Conservation (phyloP, 2,888 invertebrate genomes). For the Epicampocera succincta region DNA sequence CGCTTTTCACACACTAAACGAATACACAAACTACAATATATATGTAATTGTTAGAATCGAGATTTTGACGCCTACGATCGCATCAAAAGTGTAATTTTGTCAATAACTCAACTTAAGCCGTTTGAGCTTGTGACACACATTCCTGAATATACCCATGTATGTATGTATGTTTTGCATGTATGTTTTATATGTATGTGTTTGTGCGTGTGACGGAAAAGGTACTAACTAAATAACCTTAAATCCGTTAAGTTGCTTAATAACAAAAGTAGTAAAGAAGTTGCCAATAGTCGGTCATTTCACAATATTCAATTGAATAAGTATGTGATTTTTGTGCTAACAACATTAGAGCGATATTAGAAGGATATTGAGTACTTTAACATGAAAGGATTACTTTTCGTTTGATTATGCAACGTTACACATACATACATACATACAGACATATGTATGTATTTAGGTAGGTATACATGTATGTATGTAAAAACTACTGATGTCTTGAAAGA, state of each 20-base stretch:
- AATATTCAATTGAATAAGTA: slow-evolving; percentile 18
- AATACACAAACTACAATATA: too few relatives aligned
- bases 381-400: slow-evolving; percentile 61
- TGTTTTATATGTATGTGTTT: too few relatives aligned
- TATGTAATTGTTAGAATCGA: too few relatives aligned
- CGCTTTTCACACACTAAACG: too few relatives aligned
- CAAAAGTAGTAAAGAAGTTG: slow-evolving; percentile 33
- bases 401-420: slow-evolving; percentile 66
- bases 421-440: too few relatives aligned
- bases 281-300: slow-evolving; percentile 55
- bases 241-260: slow-evolving; percentile 26
- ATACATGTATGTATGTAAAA: background rate
- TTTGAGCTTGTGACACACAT: too few relatives aligned
- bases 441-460: too few relatives aligned
- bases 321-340: slow-evolving; percentile 45
- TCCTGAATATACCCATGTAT: background rate
- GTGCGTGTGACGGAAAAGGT: background rate
- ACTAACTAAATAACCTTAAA: slow-evolving; percentile 40
- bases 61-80: too few relatives aligned
- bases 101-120: too few relatives aligned
- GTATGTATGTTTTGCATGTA: background rate
- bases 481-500: slow-evolving; percentile 1
- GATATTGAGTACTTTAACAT: slow-evolving; percentile 48
- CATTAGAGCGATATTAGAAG: slow-evolving; percentile 63
- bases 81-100: too few relatives aligned